Base-by-base conservation (phyloP, 2,113 vertebrate species). In the Pelobates fuscus region DNA sequence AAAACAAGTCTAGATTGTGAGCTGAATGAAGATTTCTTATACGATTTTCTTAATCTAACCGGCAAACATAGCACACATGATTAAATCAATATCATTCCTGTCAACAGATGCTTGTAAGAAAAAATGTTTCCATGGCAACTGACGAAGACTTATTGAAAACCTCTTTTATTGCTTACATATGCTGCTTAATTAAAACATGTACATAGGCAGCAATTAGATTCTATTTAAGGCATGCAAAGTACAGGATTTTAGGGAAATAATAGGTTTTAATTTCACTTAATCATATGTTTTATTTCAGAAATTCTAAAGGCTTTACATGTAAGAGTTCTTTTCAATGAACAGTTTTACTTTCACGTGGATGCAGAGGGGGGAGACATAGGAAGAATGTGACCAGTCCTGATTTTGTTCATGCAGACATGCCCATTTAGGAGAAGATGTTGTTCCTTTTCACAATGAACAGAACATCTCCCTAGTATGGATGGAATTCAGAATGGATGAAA, bases 41-140 rank as follows among this genome's bases (percentile, higher is more conserved):
- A 15, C 23, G 37, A 29, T 62, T 71, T 24, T 24, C 32, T 52
- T 82, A 83, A 89, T 84, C 85, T 84, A 80, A 88, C 83, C 86
- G 71, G 63, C 83, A 86, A 81, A 80, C 63, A 72, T 64, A 64
- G 60, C 65, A 84, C 81, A 68, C 85, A 86, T 80, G 82, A 74
- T 81, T 81, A 71, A 84, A 82, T 85, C 83, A 84, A 83, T 71
- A 82, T 88, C 86, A 85, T 60, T 58, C 79, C 70, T 83, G 70
- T 84, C 75, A 78, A 65, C 77, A 24, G 0, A 70, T 84, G 70
- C 71, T 85, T 78, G 77, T 82, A 80, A 66, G 65, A 86, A 85
- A 81, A 80, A 79, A 59, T 80, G 88, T 92, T 91, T 80, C 89
- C 80, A 89, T 88, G 84, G 89, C 60, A 88, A 90, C 87, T 76